phyloP scores from a whole-genome alignment of 2,113 vertebrate species.

The human (Homo sapiens) region DNA sequence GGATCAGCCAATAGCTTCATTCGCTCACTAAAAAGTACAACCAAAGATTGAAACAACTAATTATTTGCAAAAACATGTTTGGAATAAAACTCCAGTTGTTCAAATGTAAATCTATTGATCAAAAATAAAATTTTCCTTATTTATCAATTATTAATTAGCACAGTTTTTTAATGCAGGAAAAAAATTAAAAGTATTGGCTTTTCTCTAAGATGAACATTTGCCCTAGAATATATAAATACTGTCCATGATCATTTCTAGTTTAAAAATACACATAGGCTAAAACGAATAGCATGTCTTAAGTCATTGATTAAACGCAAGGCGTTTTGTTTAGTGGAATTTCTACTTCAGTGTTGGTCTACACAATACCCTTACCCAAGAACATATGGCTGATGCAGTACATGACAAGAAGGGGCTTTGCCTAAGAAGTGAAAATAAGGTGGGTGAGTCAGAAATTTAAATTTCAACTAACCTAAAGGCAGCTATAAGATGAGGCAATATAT shows the following conservation, averaged over 20 bases:
- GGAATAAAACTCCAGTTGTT: conserved; percentile 44
- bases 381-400: not conserved
- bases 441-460: not conserved
- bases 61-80: conserved; percentile 14
- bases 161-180: not conserved
- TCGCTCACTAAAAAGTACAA: conserved; percentile 3
- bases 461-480: not conserved
- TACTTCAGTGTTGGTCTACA: not conserved
- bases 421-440: not conserved
- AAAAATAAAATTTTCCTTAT: conserved; percentile 8
- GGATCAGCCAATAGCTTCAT: not conserved
- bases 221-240: not conserved
- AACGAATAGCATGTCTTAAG: not conserved
- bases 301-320: not conserved
- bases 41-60: not conserved
- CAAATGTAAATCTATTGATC: conserved; percentile 14
- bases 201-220: not conserved
- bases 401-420: not conserved
- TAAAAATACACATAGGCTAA: not conserved
- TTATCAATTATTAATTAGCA: conserved; percentile 26
- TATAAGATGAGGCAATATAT: not conserved
- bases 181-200: not conserved
- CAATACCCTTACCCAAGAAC: not conserved
- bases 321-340: not conserved
- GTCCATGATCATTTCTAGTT: not conserved